Conservation (phyloP, 2,797 vertebrate genomes). For the Anisognathus igniventris region DNA sequence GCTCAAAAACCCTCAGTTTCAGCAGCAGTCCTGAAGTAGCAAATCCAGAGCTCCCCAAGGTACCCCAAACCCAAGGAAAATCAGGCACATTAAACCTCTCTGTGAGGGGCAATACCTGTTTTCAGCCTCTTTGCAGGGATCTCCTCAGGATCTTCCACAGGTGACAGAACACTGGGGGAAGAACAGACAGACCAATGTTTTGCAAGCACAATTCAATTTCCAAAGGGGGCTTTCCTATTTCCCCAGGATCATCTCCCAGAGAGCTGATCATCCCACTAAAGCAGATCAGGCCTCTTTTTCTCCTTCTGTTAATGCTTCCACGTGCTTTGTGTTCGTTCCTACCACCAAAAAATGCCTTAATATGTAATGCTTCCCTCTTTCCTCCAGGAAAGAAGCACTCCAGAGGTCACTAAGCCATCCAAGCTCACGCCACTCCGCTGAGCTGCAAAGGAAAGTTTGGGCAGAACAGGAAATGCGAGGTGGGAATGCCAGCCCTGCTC, state of each 20-base stretch:
- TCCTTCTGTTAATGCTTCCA: background rate
- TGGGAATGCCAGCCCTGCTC: background rate
- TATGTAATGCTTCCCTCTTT: accelerated
- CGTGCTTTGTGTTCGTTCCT: accelerated
- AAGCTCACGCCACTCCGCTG: accelerated
- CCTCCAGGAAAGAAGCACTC: background rate
- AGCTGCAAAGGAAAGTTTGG: background rate
- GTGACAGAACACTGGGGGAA: constrained; percentile 34
- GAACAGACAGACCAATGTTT: background rate
- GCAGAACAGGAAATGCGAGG: background rate
- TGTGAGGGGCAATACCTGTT: constrained; percentile 58
- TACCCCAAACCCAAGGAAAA: background rate
- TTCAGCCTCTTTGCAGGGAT: constrained; percentile 32
- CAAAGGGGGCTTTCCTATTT: background rate
- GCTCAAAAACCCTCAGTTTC: background rate
- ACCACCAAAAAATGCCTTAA: background rate
- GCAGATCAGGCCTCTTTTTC: background rate
- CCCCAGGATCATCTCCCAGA: background rate
- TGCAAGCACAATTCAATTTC: background rate
- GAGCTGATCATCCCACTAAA: background rate
- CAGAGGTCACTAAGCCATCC: background rate
- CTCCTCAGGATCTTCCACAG: constrained; percentile 50
- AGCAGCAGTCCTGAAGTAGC: background rate
- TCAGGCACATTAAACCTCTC: accelerated
- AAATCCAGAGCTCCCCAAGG: background rate